phyloP scores from a whole-genome alignment of 2,888 invertebrate species.

The Tribolium freemani region DNA sequence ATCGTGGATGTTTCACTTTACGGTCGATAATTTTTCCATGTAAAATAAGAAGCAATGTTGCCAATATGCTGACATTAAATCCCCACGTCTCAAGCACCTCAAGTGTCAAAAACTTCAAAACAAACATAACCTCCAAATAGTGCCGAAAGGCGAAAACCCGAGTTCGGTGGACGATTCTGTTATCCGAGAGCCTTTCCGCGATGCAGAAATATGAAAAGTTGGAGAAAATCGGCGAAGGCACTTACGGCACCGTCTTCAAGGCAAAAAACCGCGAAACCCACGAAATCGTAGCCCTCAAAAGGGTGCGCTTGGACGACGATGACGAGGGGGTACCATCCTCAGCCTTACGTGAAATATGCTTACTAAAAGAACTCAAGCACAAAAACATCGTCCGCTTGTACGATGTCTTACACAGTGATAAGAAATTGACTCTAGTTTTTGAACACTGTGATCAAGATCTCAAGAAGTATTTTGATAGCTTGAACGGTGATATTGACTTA shows the following conservation, averaged over 20 bases:
- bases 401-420: conserved; percentile 98
- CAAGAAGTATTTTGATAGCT: conserved; percentile 99
- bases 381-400: conserved; percentile 97
- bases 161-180: not conserved
- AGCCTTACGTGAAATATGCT: conserved; percentile 96
- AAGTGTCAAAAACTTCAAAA: not conserved
- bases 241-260: conserved; percentile 99
- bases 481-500: conserved; percentile 97
- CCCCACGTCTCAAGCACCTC: no score
- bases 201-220: conserved; percentile 99
- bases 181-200: not conserved
- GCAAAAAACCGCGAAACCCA: conserved; percentile 97
- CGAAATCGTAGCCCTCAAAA: conserved; percentile 97
- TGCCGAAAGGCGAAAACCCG: not conserved
- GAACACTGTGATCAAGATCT: conserved; percentile 99
- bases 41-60: not conserved
- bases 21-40: no score
- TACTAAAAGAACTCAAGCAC: conserved; percentile 97
- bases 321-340: conserved; percentile 99
- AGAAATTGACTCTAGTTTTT: conserved; percentile 97
- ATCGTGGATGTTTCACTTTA: no score
- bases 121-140: conserved; percentile 18
- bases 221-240: conserved; percentile 99
- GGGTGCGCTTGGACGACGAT: conserved; percentile 97
- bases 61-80: no score